A percentile compares a stretch with the other conserved stretches of the same genome.
Evolutionary conservation across 1,140 invertebrate genomes (phyloP).

Genomic region (Zaprionus camerounensis): DNA sequence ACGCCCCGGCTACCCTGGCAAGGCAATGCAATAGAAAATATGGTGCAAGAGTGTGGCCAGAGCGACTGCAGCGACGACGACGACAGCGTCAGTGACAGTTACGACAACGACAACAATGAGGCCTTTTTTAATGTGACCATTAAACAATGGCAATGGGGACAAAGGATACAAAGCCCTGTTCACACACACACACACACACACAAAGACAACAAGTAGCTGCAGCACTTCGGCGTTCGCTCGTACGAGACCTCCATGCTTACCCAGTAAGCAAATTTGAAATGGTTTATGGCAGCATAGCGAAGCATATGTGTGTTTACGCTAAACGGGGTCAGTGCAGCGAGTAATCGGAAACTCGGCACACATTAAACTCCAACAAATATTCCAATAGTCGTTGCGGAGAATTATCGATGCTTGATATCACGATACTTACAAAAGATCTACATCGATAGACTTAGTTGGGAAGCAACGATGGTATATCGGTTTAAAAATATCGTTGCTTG

Average conservation of each 20-base stretch:
- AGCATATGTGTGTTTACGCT: neutral
- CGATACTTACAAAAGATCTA: neutral
- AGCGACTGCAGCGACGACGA: slow-evolving; percentile 1
- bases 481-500: too few relatives aligned
- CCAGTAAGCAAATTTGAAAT: slow-evolving; percentile 46
- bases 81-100: slow-evolving; percentile 27
- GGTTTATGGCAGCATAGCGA: slow-evolving; percentile 5
- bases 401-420: neutral
- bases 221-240: slow-evolving; percentile 41
- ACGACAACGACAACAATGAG: slow-evolving; percentile 64
- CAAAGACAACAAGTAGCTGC: slow-evolving; percentile 32
- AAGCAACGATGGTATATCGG: neutral
- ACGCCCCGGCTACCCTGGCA: slow-evolving; percentile 2
- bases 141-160: slow-evolving; percentile 78
- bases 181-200: slow-evolving; percentile 15
- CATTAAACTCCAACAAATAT: neutral
- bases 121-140: slow-evolving; percentile 78
- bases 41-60: slow-evolving; percentile 39
- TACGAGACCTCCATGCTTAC: slow-evolving; percentile 33
- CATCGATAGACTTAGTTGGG: neutral
- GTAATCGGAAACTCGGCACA: slow-evolving; percentile 3
- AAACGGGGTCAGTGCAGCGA: neutral
- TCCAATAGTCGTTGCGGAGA: neutral
- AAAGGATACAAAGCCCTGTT: slow-evolving; percentile 48
- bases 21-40: slow-evolving; percentile 66